phyloP scores from a whole-genome alignment of 2,888 invertebrate genomes.

The Dysmachus trigonus region DNA sequence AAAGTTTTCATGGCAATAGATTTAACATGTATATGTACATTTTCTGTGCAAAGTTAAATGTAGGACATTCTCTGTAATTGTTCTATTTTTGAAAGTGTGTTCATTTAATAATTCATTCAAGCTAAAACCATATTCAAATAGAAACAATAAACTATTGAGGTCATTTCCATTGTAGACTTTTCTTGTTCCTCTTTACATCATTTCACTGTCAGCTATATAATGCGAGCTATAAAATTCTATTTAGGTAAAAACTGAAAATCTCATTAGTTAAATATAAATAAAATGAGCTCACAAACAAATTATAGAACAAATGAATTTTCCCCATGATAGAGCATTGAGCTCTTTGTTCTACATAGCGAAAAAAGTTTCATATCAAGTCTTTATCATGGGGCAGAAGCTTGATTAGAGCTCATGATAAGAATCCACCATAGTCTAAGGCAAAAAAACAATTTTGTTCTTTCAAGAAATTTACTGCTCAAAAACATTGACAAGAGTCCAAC shows the following conservation, averaged over 20 bases:
- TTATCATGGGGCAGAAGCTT: constrained; percentile 35
- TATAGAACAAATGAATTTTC: not conserved
- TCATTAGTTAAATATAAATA: not conserved
- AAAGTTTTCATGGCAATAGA: too few species aligned
- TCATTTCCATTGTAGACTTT: not conserved
- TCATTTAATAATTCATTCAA: not conserved
- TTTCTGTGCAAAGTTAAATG: too few species aligned
- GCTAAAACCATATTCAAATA: not conserved
- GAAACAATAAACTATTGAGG: not conserved
- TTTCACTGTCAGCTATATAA: not conserved
- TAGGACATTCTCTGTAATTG: not conserved
- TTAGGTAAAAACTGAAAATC: not conserved
- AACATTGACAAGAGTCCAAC: constrained; percentile 35
- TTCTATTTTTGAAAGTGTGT: not conserved
- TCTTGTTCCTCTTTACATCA: not conserved
- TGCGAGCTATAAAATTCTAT: not conserved
- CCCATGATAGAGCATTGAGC: not conserved
- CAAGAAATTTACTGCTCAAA: constrained; percentile 32
- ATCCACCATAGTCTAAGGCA: not conserved
- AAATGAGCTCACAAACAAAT: not conserved
- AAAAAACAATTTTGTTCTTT: constrained; percentile 30
- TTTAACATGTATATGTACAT: too few species aligned
- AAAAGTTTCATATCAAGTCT: constrained; percentile 9
- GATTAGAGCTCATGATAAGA: constrained; percentile 24
- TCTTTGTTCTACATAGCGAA: constrained; percentile 23